Evolutionary conservation across 2,113 vertebrate species (phyloP), one percentile per base, ranked within the genome.

Genomic region (Spilogale gracilis): DNA sequence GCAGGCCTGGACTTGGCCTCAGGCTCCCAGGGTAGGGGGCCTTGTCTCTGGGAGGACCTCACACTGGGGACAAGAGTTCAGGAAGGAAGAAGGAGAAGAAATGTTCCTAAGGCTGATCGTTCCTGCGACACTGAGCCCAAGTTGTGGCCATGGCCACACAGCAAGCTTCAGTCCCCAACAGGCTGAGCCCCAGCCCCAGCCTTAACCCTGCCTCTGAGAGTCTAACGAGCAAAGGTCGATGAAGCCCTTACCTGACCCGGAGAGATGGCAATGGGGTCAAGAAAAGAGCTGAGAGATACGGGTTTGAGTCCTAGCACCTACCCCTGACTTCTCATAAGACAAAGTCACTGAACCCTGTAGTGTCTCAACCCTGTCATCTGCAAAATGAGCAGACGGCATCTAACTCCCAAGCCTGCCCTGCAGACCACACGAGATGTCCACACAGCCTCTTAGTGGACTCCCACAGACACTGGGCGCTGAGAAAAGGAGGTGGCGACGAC

Each of bases 131-230:
- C 54, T 23, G 60, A 32, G 27, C 38, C 82, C 23, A 56, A 61
- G n/a, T 54, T 25, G 3, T 4, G 11, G 58, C 58, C 73, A 3
- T 0, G n/a, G 50, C 30, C 30, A 11, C 65, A 1, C 0, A 0
- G 12, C 9, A 43, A 85, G 3, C 81, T 54, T 56, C 1, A 17
- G 21, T 14, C 54, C 63, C 67, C 48, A 7, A 10, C 32, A 21
- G 45, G 54, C 58, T 18, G 56, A 65, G 56, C 48, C 84, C 63
- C 38, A 18, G 83, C 23, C 61, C 3, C 0, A 4, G 30, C n/a
- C 52, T 80, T 45, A 14, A 1, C 43, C 58, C 65, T 2, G 56
- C 54, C 45, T 20, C 9, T 27, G 23, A 54, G 65, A 25, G 52
- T 5, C 5, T 3, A 78, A 73, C 6, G 52, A 71, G 74, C 65